Base-by-base conservation (phyloP, 2,113 vertebrate species). In the Phainopepla nitens region DNA sequence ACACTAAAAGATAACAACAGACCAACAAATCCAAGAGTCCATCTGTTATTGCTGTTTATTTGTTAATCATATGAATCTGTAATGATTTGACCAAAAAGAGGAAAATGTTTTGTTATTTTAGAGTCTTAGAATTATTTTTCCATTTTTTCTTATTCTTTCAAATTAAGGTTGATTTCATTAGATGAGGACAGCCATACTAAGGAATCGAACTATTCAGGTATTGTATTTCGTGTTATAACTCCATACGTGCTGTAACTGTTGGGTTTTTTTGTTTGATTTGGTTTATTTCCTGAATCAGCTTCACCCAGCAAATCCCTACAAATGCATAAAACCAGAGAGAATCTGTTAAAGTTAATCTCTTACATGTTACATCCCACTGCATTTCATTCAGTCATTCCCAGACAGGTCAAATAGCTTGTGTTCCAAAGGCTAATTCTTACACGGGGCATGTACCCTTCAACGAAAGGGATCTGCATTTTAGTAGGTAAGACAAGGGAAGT, bases 151-250 rank as follows among this genome's bases (percentile, higher is more conserved):
- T 90, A 29, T 58, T 82, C 80, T 94, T 95, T 87, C 56, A 69
- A 95, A 97, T 97, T 35, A 91, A 99, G 99, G 96, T 98, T 99
- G 93, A 98, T 99, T 98, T 98, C 98, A 61, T 96, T 99, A 83
- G 98, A 96, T 35, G 98, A 98, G 42, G 98, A 98, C 92, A 98
- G 96, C 95, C 96, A 96, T 87, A 96, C 81, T 53, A 94, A 98
- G 73, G 98, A 98, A 82, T 95, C 94, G 3, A 62, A 70, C 50
- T 94, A 70, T 73, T 96, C 98, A 98, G 98, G 99, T 99, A 98
- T 86, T 90, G 58, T 91, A 76, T 89, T 89, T 95, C 57, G 60
- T 73, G 36, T 94, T 87, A 21, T 72, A 50, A 68, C 27, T 87
- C 86, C 13, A 0, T 79, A 60, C 54, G 9, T 78, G 60, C 60